Base-by-base conservation (phyloP, 2,113 vertebrate species). In the Mustelus asterias region DNA sequence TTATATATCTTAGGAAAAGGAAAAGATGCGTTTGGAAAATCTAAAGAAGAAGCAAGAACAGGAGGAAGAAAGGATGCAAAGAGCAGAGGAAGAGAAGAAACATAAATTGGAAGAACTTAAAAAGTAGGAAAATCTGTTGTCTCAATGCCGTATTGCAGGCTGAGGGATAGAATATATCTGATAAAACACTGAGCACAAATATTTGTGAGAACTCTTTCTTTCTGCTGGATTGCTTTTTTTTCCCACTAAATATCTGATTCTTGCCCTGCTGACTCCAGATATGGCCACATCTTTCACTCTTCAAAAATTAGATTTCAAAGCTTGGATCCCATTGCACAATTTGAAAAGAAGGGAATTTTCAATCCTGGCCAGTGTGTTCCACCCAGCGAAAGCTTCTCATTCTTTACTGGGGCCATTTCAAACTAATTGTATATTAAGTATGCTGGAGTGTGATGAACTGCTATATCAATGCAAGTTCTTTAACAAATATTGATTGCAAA, bases 41-140 rank as follows among this genome's bases (percentile, higher is more conserved):
- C 97, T 99, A 65, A 98, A 97, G 96, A 99, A 98, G 96, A 99
- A 99, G 96, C 98, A 98, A 96, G 98, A 99, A 96, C 98, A 98
- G 0, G 99, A 99, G 96, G 97, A 98, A 96, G 98, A 98, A 65
- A 98, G 98, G 37, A 98, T 98, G 96, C 98, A 97, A 95, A 99
- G 98, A 96, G 96, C 98, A 96, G 99, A 99, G 96, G 99, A 99
- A 95, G 98, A 99, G 44, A 99, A 98, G 96, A 98, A 97, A 69
- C 97, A 96, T 85, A 98, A 98, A 22, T 97, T 98, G 1, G 98
- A 98, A 29, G 99, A 99, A 94, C 96, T 98, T 0, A 99, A 98
- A 97, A 97, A 98, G 99, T 99, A 96, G 97, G 97, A 97, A 76
- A 41, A 72, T 93, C 33, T 41, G 14, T 13, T 16, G 14, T 41